A percentile compares a stretch with the other conserved stretches of the same genome.
These are phyloP conservation scores for Limosa lapponica DNA, from an alignment of 2,797 vertebrate genomes.

Conservation along the genomic window DNA sequence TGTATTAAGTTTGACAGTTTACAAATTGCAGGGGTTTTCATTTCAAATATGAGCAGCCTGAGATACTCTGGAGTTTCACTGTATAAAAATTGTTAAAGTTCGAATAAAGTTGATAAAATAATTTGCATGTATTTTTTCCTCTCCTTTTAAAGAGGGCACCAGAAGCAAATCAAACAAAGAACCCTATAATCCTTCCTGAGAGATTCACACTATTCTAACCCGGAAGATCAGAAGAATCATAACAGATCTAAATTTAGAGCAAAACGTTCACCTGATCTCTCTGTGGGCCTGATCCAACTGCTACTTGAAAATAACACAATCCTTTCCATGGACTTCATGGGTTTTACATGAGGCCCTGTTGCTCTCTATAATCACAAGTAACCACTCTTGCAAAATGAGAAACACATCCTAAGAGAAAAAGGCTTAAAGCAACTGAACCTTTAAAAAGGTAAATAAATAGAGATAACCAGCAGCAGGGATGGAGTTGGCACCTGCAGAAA, in stretches of 20 bases:
- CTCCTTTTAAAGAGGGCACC: background rate
- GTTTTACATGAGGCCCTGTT: background rate
- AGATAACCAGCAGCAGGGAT: slow-evolving; percentile 20
- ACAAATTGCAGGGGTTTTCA: slow-evolving; percentile 60
- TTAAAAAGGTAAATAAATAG: slow-evolving; percentile 43
- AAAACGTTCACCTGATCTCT: background rate
- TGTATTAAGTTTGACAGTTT: slow-evolving; percentile 64
- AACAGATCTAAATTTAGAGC: background rate
- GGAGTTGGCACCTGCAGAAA: slow-evolving; percentile 28
- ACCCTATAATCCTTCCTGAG: background rate
- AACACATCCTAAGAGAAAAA: background rate
- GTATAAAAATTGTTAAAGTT: slow-evolving; percentile 6
- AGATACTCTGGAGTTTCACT: background rate
- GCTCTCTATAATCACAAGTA: background rate
- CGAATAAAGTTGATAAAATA: slow-evolving; percentile 14
- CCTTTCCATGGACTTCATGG: background rate
- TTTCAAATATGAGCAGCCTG: slow-evolving; percentile 48
- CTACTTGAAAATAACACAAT: background rate
- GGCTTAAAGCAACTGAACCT: slow-evolving; percentile 27
- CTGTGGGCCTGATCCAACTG: background rate
- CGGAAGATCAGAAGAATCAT: background rate
- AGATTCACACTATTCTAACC: background rate
- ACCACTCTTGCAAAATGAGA: slow-evolving; percentile 13
- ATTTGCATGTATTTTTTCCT: background rate
- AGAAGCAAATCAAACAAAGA: slow-evolving; percentile 14